A percentile compares a stretch with the other conserved stretches of the same genome.
Conservation (phyloP, 2,797 vertebrate genomes). For the Pitangus sulphuratus region DNA sequence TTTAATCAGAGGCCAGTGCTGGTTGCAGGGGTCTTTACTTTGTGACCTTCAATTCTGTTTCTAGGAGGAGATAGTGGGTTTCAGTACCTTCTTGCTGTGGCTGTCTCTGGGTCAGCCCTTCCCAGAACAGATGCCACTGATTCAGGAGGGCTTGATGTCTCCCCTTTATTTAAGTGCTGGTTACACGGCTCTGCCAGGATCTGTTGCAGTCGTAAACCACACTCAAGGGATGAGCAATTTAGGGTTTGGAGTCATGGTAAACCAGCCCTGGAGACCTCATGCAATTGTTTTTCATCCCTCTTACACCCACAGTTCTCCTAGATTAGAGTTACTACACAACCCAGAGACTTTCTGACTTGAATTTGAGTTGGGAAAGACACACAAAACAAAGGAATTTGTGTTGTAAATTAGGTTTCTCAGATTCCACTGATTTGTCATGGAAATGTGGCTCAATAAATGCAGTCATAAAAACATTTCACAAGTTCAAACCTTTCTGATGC, state of each 20-base stretch:
- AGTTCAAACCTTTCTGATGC: neutral
- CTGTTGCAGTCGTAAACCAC: slow-evolving; percentile 58
- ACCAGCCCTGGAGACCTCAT: slow-evolving; percentile 64
- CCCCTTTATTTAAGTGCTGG: slow-evolving; percentile 73
- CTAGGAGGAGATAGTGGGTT: slow-evolving; percentile 76
- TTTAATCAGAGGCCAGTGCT: slow-evolving; percentile 48
- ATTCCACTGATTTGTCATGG: slow-evolving; percentile 47
- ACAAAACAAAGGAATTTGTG: slow-evolving; percentile 20
- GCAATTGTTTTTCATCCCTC: slow-evolving; percentile 45
- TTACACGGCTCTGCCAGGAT: slow-evolving; percentile 52
- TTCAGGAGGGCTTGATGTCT: slow-evolving; percentile 38
- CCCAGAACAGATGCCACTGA: slow-evolving; percentile 67
- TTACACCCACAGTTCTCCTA: slow-evolving; percentile 41
- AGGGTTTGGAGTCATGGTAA: slow-evolving; percentile 63
- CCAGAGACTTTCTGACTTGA: slow-evolving; percentile 7
- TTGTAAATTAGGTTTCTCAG: slow-evolving; percentile 46
- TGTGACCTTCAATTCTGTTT: slow-evolving; percentile 62
- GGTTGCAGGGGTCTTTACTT: slow-evolving; percentile 65
- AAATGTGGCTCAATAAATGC: slow-evolving; percentile 26
- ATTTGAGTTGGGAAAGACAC: slow-evolving; percentile 34
- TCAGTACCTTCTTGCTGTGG: slow-evolving; percentile 72
- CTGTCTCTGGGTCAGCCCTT: slow-evolving; percentile 57
- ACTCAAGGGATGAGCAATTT: slow-evolving; percentile 56
- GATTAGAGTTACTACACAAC: slow-evolving; percentile 20
- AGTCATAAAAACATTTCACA: slow-evolving; percentile 18